A percentile compares a stretch with the other conserved stretches of the same genome.
These are phyloP conservation scores for Latrodectus hesperus DNA, from an alignment of 2,888 invertebrate species.

Conservation along the genomic window DNA sequence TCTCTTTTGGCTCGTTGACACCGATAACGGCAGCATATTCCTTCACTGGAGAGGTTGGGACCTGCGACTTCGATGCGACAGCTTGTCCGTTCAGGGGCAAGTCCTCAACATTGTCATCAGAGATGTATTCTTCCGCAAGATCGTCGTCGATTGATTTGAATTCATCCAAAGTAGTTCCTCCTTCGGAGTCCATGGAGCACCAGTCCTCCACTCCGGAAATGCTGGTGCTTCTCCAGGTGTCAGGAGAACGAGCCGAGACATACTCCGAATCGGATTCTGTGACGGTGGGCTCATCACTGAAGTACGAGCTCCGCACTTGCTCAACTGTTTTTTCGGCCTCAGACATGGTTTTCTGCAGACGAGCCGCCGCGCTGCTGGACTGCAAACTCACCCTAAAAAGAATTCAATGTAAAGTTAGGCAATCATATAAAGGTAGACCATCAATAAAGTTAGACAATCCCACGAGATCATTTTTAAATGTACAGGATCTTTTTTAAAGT, in stretches of 20 bases:
- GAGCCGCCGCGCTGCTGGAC: conserved; percentile 50
- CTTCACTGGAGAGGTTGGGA: background rate
- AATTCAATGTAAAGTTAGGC: background rate
- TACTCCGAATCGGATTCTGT: conserved; percentile 54
- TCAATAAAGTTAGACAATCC: background rate
- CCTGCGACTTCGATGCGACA: background rate
- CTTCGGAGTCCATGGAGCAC: conserved; percentile 58
- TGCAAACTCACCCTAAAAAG: conserved; percentile 49
- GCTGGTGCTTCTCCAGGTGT: conserved; percentile 61
- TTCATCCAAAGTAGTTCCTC: conserved; percentile 53
- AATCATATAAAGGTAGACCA: background rate
- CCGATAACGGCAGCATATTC: conserved; percentile 49
- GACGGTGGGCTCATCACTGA: conserved; percentile 32
- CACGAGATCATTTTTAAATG: background rate
- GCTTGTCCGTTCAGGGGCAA: conserved; percentile 17
- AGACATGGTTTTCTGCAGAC: conserved; percentile 52
- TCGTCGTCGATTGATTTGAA: conserved; percentile 57
- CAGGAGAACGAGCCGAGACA: conserved; percentile 55
- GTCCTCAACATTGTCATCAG: conserved; percentile 56
- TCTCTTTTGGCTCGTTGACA: conserved; percentile 14
- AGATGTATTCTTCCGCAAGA: conserved; percentile 48
- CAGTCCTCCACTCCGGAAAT: conserved; percentile 63
- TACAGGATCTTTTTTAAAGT: no score
- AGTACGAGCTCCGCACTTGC: conserved; percentile 42
- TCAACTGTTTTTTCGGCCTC: conserved; percentile 51